phyloP scores from a whole-genome alignment of 2,113 vertebrate species.

The Saccopteryx leptura region DNA sequence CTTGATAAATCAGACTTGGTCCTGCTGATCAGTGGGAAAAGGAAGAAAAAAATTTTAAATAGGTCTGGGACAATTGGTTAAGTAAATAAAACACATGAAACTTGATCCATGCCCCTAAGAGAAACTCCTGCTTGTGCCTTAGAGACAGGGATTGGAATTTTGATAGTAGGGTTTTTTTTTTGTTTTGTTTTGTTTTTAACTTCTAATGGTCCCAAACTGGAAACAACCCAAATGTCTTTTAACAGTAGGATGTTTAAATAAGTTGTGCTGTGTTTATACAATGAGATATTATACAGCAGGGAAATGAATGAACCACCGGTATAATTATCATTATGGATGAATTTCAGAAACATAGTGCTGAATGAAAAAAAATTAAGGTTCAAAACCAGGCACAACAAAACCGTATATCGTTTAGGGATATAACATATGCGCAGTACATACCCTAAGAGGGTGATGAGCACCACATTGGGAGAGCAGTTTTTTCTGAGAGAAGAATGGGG shows the following conservation, averaged over 20 bases:
- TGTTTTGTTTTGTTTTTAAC: background rate
- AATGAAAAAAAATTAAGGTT: conserved; percentile 47
- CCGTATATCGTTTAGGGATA: background rate
- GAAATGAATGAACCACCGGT: background rate
- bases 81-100: conserved; percentile 32
- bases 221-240: conserved; percentile 37
- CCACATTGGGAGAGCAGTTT: background rate
- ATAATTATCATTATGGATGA: background rate
- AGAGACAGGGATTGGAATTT: background rate
- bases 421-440: background rate
- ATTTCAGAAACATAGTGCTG: background rate
- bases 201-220: background rate
- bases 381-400: conserved; percentile 17
- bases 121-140: background rate
- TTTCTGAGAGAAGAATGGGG: background rate
- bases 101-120: background rate
- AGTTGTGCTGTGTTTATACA: background rate
- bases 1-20: background rate
- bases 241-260: conserved; percentile 8
- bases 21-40: background rate
- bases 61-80: background rate
- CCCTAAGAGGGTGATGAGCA: background rate
- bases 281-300: background rate
- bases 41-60: background rate
- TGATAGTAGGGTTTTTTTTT: background rate